Evolutionary conservation across 1,140 invertebrate genomes (phyloP).

Genomic region (Palaemon carinicauda): DNA sequence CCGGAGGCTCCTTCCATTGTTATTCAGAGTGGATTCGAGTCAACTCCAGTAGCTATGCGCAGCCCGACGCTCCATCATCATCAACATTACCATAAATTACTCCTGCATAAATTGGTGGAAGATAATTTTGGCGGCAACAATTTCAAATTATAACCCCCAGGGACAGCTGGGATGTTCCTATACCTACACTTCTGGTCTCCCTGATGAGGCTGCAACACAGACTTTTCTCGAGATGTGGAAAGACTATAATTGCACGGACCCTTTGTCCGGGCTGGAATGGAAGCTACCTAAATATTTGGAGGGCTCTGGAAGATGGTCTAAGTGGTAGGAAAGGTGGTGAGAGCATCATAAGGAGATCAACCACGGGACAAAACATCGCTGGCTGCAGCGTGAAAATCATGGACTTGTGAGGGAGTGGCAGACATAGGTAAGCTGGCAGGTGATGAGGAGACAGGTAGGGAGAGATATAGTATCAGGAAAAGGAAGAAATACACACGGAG

Average conservation of each 20-base stretch:
- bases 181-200: too few species aligned
- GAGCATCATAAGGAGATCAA: not conserved
- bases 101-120: conserved; percentile 34
- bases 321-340: not conserved
- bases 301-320: too few species aligned
- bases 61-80: conserved; percentile 50
- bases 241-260: too few species aligned
- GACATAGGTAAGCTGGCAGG: not conserved
- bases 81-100: conserved; percentile 55
- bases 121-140: conserved; percentile 38
- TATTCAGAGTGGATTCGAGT: conserved; percentile 43
- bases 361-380: not conserved
- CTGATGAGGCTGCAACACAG: too few species aligned
- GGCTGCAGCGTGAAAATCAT: not conserved
- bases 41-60: conserved; percentile 53
- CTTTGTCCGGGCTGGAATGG: too few species aligned
- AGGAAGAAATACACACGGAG: too few species aligned
- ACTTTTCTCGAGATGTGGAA: too few species aligned
- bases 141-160: not conserved
- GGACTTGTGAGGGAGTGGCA: not conserved
- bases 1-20: conserved; percentile 29
- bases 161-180: not conserved
- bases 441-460: not conserved
- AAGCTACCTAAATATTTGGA: too few species aligned
- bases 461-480: not conserved